These are phyloP conservation scores for Bubo blakistoni DNA, from an alignment of 2,113 vertebrate genomes.

Conservation along the genomic window DNA sequence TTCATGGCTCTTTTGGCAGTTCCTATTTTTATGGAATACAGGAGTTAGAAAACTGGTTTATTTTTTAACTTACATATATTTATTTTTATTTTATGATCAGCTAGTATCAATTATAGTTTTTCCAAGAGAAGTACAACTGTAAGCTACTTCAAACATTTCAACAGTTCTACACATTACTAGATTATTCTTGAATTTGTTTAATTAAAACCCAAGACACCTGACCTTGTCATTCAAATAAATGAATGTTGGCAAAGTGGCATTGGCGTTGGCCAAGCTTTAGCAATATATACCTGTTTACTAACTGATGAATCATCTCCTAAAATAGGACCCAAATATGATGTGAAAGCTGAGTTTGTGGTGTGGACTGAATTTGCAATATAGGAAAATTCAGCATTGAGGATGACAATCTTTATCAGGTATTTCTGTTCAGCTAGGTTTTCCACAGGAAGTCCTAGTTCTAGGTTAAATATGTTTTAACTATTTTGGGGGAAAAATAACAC, in stretches of 20 bases:
- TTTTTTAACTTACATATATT: neutral
- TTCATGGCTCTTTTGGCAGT: neutral
- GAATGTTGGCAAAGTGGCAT: neutral
- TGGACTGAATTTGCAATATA: neutral
- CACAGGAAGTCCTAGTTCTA: neutral
- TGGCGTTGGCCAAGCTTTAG: neutral
- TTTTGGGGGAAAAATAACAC: neutral
- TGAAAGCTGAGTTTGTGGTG: neutral
- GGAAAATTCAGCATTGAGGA: neutral
- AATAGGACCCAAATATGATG: neutral
- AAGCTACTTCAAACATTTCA: neutral
- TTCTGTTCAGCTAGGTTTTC: neutral
- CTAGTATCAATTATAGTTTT: neutral
- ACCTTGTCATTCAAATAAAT: neutral
- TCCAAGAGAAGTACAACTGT: neutral
- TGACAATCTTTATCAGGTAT: neutral
- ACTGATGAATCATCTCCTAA: neutral
- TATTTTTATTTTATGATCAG: slow-evolving; percentile 13
- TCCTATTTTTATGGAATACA: neutral
- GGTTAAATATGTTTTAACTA: neutral
- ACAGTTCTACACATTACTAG: neutral
- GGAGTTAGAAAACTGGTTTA: neutral
- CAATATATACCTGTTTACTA: neutral
- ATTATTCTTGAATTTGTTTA: neutral
- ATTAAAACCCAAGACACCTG: neutral